Percentiles rank a stretch among this genome's conserved stretches.
Evolutionary conservation across 2,113 vertebrate species (phyloP).

Genomic region (Agapornis roseicollis): DNA sequence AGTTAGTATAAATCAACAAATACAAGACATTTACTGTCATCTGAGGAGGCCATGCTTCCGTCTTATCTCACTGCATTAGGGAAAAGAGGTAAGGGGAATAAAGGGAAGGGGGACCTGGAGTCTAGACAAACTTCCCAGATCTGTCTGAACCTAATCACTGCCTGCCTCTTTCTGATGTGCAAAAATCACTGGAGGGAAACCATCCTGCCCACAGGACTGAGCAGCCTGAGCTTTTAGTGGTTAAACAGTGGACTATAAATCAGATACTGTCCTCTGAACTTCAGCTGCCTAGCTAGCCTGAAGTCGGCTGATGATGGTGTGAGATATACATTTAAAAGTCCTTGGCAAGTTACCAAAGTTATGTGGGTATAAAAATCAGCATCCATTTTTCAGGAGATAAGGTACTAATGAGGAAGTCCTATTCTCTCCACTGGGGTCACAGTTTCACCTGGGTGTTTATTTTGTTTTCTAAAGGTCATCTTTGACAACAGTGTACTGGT

Average conservation of each 20-base stretch:
- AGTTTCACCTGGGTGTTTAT: conserved; percentile 52
- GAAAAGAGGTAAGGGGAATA: not conserved
- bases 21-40: not conserved
- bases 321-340: not conserved
- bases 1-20: not conserved
- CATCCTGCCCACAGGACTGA: accelerated
- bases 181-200: not conserved
- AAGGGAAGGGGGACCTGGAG: not conserved
- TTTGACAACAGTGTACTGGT: conserved; percentile 9
- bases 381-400: not conserved
- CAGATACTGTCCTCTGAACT: not conserved
- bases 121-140: not conserved
- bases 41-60: not conserved
- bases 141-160: not conserved
- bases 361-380: not conserved
- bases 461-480: not conserved
- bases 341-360: not conserved
- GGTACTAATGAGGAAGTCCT: conserved; percentile 1
- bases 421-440: not conserved
- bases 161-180: not conserved
- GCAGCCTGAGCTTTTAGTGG: not conserved
- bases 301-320: not conserved
- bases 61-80: not conserved
- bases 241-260: not conserved
- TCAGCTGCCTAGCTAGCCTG: not conserved